Evolutionary conservation across 2,888 invertebrate species (phyloP).

Genomic region (Drosophila bunnanda): DNA sequence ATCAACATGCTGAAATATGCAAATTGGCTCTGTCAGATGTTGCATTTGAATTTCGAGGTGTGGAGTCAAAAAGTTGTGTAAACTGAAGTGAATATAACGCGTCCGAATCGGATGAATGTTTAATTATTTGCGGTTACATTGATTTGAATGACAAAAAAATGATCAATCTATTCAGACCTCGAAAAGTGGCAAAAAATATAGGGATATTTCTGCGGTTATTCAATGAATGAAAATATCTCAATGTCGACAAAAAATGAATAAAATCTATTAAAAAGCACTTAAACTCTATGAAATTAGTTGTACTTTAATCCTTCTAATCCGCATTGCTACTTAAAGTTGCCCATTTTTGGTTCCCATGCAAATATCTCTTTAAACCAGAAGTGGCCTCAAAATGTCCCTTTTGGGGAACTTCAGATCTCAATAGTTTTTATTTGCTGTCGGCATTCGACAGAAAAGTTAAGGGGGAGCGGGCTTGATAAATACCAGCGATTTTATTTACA

Average conservation of each 20-base stretch:
- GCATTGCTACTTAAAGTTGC: not conserved
- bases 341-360: not conserved
- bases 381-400: not conserved
- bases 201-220: not conserved
- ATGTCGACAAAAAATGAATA: not conserved
- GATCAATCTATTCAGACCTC: slow-evolving; percentile 1
- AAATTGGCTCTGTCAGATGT: slow-evolving; percentile 43
- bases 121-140: slow-evolving; percentile 33
- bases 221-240: not conserved
- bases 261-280: slow-evolving; percentile 9
- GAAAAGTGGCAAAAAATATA: slow-evolving; percentile 7
- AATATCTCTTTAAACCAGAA: not conserved
- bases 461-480: slow-evolving; percentile 24
- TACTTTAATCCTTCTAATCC: not conserved
- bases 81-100: slow-evolving; percentile 34
- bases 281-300: not conserved
- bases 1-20: slow-evolving; percentile 31
- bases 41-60: slow-evolving; percentile 27
- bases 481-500: slow-evolving; percentile 42
- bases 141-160: slow-evolving; percentile 19
- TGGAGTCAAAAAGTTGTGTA: slow-evolving; percentile 41
- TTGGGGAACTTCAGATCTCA: not conserved
- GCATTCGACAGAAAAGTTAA: slow-evolving; percentile 9
- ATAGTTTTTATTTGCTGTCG: slow-evolving; percentile 12
- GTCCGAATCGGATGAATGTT: slow-evolving; percentile 36